Evolutionary conservation across 2,797 vertebrate species (phyloP), one percentile per base, ranked within the genome.

Genomic region (Oreochromis mossambicus): DNA sequence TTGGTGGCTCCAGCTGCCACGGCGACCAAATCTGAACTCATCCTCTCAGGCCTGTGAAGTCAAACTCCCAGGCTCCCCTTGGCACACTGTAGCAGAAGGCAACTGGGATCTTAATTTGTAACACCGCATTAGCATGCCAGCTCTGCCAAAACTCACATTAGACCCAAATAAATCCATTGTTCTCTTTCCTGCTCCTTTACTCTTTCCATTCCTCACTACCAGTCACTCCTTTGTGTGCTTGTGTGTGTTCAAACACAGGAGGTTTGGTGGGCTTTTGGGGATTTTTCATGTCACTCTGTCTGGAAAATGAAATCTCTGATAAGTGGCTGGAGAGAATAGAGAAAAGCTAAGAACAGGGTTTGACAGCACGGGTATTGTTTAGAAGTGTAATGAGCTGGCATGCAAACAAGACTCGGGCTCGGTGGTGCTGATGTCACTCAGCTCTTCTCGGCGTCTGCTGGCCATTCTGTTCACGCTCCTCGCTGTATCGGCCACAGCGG

Each of bases 1-100:
- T 88, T 78, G 85, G 79, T 81, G 88, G 90, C 92, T 94, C 87
- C 94, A 90, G 94, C 91, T 94, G 93, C 89, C 82, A 83, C 86
- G 1, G 82, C 43, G 24, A 86, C 82, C 63, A 51, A 91, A 89
- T 87, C 86, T 81, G 12, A 79, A 55, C 83, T 85, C 83, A 73
- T 17, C 81, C 77, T 86, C 63, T 14, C 51, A 75, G 83, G 78
- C 86, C 81, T 32, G 80, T 17, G 29, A 51, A 79, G 75, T 84
- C 80, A 55, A 89, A 83, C 86, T 91, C 90, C 88, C 92, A 84
- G 73, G 56, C 61, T 87, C 87, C 92, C 87, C n/a, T 50, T 17
- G 81, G 91, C 91, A 87, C 88, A 87, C 29, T 77, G 92, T 88
- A 84, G 85, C 17, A 7, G 79, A 61, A 34, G 29, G 77, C 91